Evolutionary conservation across 2,797 vertebrate species (phyloP).

Genomic region (Artibeus lituratus): DNA sequence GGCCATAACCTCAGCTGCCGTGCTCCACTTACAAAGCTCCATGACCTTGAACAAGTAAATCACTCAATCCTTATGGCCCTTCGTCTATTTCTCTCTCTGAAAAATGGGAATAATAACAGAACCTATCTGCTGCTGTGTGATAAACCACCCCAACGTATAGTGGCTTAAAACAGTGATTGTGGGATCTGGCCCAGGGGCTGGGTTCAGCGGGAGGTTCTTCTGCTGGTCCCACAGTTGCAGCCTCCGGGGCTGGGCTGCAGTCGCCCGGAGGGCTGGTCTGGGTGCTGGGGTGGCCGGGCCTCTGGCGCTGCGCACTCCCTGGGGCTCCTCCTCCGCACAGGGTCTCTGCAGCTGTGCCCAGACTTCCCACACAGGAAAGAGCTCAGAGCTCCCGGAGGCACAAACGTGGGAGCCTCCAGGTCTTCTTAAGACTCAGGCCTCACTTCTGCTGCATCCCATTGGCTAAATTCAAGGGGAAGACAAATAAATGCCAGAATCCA

Average conservation of each 20-base stretch:
- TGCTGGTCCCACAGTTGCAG: too few species aligned
- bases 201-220: neutral
- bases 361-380: neutral
- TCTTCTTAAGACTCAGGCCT: neutral
- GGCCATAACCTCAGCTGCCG: neutral
- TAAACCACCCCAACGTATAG: neutral
- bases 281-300: neutral
- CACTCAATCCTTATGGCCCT: neutral
- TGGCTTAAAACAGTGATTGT: neutral
- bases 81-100: neutral
- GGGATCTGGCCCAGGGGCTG: neutral
- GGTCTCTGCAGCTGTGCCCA: neutral
- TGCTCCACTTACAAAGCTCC: neutral
- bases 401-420: neutral
- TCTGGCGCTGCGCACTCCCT: neutral
- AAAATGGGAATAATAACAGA: neutral
- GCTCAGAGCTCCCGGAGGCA: neutral
- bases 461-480: neutral
- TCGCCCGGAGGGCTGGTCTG: neutral
- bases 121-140: neutral
- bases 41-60: neutral
- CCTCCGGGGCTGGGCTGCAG: neutral
- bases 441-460: neutral
- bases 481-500: neutral
- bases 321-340: rapidly evolving